phyloP scores from a whole-genome alignment of 2,113 vertebrate species.

The Erythrocercus mccallii region DNA sequence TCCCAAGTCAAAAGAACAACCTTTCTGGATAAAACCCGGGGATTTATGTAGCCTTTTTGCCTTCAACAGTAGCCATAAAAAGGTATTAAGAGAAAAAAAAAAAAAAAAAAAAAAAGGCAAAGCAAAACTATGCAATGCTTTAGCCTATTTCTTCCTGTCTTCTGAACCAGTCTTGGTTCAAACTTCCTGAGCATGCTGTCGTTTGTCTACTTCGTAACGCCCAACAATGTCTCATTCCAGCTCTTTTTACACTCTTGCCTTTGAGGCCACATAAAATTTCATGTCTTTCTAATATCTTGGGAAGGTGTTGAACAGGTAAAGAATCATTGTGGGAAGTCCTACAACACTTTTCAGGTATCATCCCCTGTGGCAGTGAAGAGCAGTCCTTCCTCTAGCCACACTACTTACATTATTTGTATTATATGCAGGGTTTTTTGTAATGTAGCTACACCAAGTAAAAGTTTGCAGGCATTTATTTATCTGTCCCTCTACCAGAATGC shows the following conservation, averaged over 20 bases:
- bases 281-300: fast-evolving
- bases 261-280: not conserved
- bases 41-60: not conserved
- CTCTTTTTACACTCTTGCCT: not conserved
- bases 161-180: not conserved
- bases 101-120: fast-evolving
- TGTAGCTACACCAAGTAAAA: not conserved
- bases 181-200: not conserved
- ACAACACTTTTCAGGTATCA: not conserved
- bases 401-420: not conserved
- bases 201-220: not conserved
- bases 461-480: not conserved
- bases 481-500: not conserved
- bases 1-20: not conserved
- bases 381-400: not conserved
- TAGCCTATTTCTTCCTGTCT: not conserved
- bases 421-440: not conserved
- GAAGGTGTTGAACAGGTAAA: not conserved
- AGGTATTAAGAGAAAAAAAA: not conserved
- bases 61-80: not conserved
- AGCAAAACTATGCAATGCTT: not conserved
- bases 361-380: not conserved
- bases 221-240: not conserved
- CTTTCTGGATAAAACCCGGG: not conserved
- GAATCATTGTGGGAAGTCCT: not conserved